Percentiles rank a stretch among this genome's conserved stretches.
Evolutionary conservation across 2,113 vertebrate genomes (phyloP).

Genomic region (Maylandia zebra): DNA sequence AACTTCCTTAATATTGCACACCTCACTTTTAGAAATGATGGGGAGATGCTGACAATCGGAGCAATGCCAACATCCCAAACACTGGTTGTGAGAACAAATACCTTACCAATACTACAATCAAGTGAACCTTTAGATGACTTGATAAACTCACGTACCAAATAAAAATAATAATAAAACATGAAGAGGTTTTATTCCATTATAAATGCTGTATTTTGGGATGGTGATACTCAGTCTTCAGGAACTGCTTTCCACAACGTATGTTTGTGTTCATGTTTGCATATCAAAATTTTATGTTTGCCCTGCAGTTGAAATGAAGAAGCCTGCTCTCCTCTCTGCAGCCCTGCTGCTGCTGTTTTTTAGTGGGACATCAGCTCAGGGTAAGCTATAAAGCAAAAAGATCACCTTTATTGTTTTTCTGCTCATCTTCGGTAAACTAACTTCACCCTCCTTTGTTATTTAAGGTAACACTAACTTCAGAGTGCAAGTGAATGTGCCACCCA

Average conservation of each 20-base stretch:
- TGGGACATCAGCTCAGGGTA: background rate
- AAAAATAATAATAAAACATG: background rate
- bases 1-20: background rate
- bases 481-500: rapidly evolving
- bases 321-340: background rate
- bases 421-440: background rate
- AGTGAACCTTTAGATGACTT: no score
- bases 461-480: background rate
- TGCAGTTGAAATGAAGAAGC: background rate
- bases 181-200: background rate
- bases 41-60: no score
- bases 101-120: no score
- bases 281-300: background rate
- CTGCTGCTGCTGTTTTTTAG: background rate
- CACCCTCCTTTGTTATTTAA: rapidly evolving
- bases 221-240: background rate
- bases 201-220: background rate
- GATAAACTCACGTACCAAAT: background rate
- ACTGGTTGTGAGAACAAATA: no score
- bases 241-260: background rate
- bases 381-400: rapidly evolving
- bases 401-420: background rate
- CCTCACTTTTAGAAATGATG: background rate
- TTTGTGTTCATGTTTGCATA: background rate
- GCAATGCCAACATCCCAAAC: no score